Conservation (phyloP, 2,113 vertebrate genomes). For the Noturus placidus region DNA sequence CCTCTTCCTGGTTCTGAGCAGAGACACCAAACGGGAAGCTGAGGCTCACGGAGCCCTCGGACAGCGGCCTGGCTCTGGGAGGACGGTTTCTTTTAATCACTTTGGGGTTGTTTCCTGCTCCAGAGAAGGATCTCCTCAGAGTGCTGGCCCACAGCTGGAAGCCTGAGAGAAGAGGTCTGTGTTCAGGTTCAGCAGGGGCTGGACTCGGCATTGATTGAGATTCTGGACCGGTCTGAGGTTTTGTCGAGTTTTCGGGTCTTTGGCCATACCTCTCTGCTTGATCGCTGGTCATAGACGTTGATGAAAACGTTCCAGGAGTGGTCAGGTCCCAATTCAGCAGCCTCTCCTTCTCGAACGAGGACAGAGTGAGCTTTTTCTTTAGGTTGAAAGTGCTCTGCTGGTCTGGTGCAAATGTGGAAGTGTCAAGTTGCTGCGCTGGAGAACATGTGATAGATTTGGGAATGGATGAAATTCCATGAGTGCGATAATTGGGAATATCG, state of each 20-base stretch:
- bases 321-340: conserved; percentile 67
- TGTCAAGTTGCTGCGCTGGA: conserved; percentile 8
- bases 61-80: conserved; percentile 61
- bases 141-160: conserved; percentile 65
- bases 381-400: conserved; percentile 15
- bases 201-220: conserved; percentile 41
- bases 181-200: conserved; percentile 47
- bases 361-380: conserved; percentile 63
- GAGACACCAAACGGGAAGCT: conserved; percentile 38
- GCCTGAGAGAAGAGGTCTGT: conserved; percentile 53
- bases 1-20: conserved; percentile 2
- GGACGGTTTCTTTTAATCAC: conserved; percentile 54
- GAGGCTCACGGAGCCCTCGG: conserved; percentile 64
- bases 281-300: not conserved
- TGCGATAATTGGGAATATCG: conserved; percentile 32
- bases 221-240: conserved; percentile 27
- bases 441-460: conserved; percentile 15
- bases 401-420: not conserved
- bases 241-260: conserved; percentile 44
- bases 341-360: conserved; percentile 64
- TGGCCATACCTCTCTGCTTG: conserved; percentile 34
- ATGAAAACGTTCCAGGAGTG: conserved; percentile 46
- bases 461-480: conserved; percentile 21
- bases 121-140: conserved; percentile 69
- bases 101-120: conserved; percentile 39